Evolutionary conservation across 1,140 invertebrate species (phyloP).

Genomic region (Drosophila willistoni): DNA sequence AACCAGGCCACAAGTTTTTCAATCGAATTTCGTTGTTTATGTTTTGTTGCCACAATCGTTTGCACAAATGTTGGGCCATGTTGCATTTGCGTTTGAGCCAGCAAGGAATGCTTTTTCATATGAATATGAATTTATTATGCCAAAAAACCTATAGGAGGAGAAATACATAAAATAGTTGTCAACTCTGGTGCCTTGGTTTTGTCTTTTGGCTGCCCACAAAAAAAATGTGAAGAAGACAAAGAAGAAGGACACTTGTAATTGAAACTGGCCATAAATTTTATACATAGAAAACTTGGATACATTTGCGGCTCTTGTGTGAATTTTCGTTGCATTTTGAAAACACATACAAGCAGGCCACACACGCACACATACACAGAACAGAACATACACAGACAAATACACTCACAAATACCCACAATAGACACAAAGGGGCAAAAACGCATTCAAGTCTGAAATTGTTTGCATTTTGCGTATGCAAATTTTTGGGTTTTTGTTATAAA

Average conservation of each 20-base stretch:
- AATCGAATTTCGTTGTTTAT: constrained; percentile 71
- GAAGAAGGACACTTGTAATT: constrained; percentile 23
- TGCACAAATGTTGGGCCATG: neutral
- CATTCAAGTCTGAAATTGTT: constrained; percentile 61
- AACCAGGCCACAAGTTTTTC: constrained; percentile 64
- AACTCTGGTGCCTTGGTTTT: constrained; percentile 19
- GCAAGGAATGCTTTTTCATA: constrained; percentile 34
- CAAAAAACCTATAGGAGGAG: constrained; percentile 42
- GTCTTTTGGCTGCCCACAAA: neutral
- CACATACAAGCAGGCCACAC: neutral
- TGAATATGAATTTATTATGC: constrained; percentile 50
- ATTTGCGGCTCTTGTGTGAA: constrained; percentile 14
- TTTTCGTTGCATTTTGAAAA: neutral
- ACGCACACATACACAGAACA: neutral
- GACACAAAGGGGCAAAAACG: constrained; percentile 36
- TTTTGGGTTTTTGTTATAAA: constrained; percentile 21
- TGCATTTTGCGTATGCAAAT: constrained; percentile 33
- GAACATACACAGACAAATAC: neutral
- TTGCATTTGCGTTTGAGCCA: constrained; percentile 36
- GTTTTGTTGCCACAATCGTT: constrained; percentile 23
- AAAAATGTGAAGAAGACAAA: neutral
- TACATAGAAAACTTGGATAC: constrained; percentile 6
- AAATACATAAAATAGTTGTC: constrained; percentile 38
- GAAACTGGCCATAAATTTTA: constrained; percentile 32
- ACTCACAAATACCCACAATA: neutral